A percentile compares a stretch with the other conserved stretches of the same genome.
Conservation (phyloP, 2,113 vertebrate species). For the Podarcis cretensis region DNA sequence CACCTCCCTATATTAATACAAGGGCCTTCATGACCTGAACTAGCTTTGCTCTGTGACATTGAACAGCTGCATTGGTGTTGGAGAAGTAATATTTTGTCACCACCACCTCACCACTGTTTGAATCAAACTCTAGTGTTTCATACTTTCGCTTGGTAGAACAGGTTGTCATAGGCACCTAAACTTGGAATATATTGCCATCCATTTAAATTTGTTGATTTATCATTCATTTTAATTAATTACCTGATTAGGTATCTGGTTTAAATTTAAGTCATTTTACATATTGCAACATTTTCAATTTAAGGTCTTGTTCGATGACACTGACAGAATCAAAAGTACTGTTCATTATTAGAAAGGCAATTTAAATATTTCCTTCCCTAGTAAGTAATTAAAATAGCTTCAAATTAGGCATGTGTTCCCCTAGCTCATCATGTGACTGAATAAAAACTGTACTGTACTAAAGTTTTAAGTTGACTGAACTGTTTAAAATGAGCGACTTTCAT, state of each 20-base stretch:
- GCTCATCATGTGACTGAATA: background rate
- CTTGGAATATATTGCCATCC: background rate
- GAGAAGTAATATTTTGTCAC: too few species aligned
- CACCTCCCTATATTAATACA: too few species aligned
- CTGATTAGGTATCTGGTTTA: background rate
- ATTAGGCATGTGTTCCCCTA: background rate
- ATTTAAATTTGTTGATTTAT: background rate
- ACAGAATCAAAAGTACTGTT: background rate
- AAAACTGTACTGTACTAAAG: background rate
- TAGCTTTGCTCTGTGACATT: too few species aligned
- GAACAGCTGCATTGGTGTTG: too few species aligned
- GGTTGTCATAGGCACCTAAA: background rate
- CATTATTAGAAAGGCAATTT: background rate
- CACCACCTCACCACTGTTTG: background rate
- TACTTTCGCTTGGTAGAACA: accelerated
- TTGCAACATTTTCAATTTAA: background rate
- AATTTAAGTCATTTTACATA: background rate
- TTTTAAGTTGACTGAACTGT: background rate
- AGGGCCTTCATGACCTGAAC: too few species aligned
- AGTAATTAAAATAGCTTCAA: background rate
- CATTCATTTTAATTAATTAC: background rate
- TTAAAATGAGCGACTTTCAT: background rate
- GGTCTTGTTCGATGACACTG: background rate
- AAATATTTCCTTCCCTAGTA: background rate
- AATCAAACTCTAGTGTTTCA: background rate